phyloP scores from a whole-genome alignment of 2,113 vertebrate species.

The Lonchura striata region DNA sequence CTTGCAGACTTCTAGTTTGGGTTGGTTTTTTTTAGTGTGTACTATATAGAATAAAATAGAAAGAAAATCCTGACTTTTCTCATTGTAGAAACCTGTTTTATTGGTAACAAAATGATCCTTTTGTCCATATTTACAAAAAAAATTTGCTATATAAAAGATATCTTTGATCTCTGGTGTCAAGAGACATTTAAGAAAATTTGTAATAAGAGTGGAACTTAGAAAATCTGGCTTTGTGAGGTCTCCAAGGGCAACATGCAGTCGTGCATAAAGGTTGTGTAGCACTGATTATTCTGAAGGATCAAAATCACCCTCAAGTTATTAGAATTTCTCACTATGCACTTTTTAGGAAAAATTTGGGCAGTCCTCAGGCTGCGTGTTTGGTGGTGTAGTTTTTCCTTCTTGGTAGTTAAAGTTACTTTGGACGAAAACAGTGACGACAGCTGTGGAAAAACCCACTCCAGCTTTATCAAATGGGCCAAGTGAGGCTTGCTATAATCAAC shows the following conservation, averaged over 20 bases:
- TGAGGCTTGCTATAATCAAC: neutral
- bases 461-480: neutral
- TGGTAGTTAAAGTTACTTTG: neutral
- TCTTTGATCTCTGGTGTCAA: neutral
- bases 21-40: neutral
- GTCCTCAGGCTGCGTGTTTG: rapidly evolving
- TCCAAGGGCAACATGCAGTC: rapidly evolving
- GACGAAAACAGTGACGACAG: neutral
- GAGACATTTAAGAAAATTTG: neutral
- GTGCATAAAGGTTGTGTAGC: rapidly evolving
- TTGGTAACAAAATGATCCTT: rapidly evolving
- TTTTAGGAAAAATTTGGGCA: neutral
- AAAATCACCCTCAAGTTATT: neutral
- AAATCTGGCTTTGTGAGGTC: neutral
- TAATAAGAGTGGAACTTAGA: neutral
- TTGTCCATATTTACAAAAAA: neutral
- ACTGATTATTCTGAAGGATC: neutral
- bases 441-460: neutral
- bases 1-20: neutral
- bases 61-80: neutral
- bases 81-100: neutral
- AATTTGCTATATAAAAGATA: neutral
- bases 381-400: neutral
- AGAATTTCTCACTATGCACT: neutral
- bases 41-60: neutral